Base-by-base conservation (phyloP, 2,113 vertebrate genomes). In the Pardalotus punctatus region DNA sequence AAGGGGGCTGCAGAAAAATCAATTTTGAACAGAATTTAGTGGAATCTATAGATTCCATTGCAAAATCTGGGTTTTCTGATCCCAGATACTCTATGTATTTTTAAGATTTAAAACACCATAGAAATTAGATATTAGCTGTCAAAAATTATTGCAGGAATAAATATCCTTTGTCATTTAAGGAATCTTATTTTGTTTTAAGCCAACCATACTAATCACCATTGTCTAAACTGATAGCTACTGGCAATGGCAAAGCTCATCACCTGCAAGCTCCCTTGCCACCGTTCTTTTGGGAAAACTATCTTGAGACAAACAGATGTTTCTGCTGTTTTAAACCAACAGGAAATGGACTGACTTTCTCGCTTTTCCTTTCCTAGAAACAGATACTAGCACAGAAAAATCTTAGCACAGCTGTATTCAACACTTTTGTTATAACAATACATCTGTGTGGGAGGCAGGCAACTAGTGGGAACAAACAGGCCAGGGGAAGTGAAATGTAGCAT, bases 241-340 rank as follows among this genome's bases (percentile, higher is more conserved):
- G 96, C 95, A 97, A 97, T 91, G 79, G 90, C 91, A 96, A 94
- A 96, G 91, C 95, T 91, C 95, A 96, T 97, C 97, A 97, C 96
- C 96, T 97, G 96, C 96, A 97, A 94, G 92, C 91, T 97, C 96
- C 96, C 96, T 96, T 86, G 92, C 96, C 96, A 96, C 92, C 70
- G 93, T 54, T 84, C 96, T 97, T 96, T 91, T 79, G 84, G 96
- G 96, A 97, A 96, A 94, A 93, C 93, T 91, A 86, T 97, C 86
- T 90, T 93, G 93, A 93, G 76, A 71, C 94, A 92, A 96, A 90
- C 97, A 97, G 96, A 97, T 97, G 97, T 97, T 97, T 97, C 96
- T 94, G 93, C 84, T 94, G 87, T 94, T 97, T 94, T 81, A 96
- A 96, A 97, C 92, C 90, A 95, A 97, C 97, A 97, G 97, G 96